Conservation (phyloP, 2,888 invertebrate species). For the Acrocera orbiculus region DNA sequence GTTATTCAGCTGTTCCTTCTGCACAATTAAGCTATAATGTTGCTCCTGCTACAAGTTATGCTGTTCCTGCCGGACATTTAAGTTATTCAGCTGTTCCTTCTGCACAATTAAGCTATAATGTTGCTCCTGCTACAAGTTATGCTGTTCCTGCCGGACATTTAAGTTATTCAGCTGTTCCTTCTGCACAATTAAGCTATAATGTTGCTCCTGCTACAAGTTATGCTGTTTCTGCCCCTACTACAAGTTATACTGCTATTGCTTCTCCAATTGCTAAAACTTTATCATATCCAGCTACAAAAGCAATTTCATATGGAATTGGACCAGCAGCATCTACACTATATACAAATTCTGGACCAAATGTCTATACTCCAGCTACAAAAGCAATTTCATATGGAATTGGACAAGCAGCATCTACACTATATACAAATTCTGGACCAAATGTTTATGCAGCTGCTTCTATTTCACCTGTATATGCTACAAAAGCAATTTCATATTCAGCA, state of each 20-base stretch:
- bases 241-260: constrained; percentile 22
- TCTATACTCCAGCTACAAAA: constrained; percentile 33
- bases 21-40: no score
- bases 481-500: constrained; percentile 32
- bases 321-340: constrained; percentile 13
- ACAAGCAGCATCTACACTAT: no score
- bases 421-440: constrained; percentile 1
- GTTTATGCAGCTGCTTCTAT: constrained; percentile 17
- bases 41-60: constrained; percentile 18
- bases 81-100: constrained; percentile 23
- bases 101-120: constrained; percentile 13
- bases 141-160: constrained; percentile 14
- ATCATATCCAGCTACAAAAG: no score
- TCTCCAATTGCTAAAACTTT: no score
- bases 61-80: constrained; percentile 20
- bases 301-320: constrained; percentile 3
- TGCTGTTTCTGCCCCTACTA: constrained; percentile 14
- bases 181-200: constrained; percentile 12
- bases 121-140: constrained; percentile 11
- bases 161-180: constrained; percentile 23
- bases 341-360: no score
- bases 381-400: no score
- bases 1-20: constrained; percentile 13
- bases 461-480: constrained; percentile 22
- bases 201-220: constrained; percentile 11